phyloP scores from a whole-genome alignment of 2,113 vertebrate genomes.

The Mellivora capensis region DNA sequence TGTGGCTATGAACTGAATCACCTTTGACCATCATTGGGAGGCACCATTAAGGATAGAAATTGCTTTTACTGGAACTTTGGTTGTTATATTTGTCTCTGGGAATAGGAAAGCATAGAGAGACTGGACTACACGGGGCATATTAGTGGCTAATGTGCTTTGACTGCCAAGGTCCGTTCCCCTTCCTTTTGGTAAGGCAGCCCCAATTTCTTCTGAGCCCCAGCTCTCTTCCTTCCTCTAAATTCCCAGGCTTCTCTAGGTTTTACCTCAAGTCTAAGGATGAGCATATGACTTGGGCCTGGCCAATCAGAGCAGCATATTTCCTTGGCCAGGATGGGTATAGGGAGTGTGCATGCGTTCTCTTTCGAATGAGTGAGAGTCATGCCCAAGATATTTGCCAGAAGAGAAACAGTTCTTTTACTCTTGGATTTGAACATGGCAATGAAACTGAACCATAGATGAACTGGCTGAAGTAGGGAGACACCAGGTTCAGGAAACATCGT shows the following conservation, averaged over 20 bases:
- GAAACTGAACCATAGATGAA: background rate
- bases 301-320: background rate
- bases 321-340: background rate
- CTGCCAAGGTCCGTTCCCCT: background rate
- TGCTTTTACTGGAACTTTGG: background rate
- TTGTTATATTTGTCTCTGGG: background rate
- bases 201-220: background rate
- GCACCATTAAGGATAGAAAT: background rate
- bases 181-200: background rate
- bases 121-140: accelerated
- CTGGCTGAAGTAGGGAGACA: background rate
- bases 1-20: background rate
- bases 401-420: background rate
- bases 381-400: background rate
- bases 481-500: background rate
- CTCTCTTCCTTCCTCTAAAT: background rate
- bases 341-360: background rate
- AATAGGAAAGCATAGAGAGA: background rate
- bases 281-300: background rate
- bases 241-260: background rate
- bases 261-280: background rate
- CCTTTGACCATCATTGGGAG: background rate
- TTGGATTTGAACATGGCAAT: background rate
- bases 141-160: background rate
- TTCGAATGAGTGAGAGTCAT: background rate